Percentiles rank a stretch among this genome's conserved stretches.
Conservation (phyloP, 1,140 invertebrate genomes). For the Belonocnema kinseyi region DNA sequence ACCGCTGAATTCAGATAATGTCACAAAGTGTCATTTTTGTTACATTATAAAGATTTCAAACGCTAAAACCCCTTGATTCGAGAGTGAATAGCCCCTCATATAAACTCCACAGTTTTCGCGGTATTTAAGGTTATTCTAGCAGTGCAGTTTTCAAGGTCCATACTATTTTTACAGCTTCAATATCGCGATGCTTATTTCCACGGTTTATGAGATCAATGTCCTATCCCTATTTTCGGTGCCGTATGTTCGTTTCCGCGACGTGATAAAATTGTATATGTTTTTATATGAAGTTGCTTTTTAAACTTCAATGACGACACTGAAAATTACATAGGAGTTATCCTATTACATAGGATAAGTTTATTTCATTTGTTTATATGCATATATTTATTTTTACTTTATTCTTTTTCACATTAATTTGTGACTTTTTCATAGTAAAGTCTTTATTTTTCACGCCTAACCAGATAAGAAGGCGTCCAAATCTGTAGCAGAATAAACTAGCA, state of each 20-base stretch:
- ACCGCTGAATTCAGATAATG: no score
- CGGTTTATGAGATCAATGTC: constrained; percentile 2
- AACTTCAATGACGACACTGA: no score
- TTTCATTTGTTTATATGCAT: no score
- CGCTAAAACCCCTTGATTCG: no score
- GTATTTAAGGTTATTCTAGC: constrained; percentile 9
- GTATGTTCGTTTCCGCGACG: not conserved
- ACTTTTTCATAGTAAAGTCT: no score
- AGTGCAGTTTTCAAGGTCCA: not conserved
- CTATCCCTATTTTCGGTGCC: not conserved
- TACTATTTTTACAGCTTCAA: constrained; percentile 19
- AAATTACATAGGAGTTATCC: no score
- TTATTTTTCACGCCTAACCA: no score
- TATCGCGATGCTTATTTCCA: not conserved
- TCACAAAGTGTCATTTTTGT: no score
- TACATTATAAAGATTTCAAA: no score
- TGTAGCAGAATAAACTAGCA: not conserved
- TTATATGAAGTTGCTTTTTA: not conserved
- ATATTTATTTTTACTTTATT: not conserved
- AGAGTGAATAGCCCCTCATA: not conserved
- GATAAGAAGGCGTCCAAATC: not conserved
- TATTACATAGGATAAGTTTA: no score
- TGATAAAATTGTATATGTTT: not conserved
- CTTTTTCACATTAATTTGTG: not conserved
- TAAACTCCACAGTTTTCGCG: not conserved